Percentiles rank a stretch among this genome's conserved stretches.
These are phyloP conservation scores for Xenopus petersii DNA, from an alignment of 2,797 vertebrate species.

Conservation along the genomic window DNA sequence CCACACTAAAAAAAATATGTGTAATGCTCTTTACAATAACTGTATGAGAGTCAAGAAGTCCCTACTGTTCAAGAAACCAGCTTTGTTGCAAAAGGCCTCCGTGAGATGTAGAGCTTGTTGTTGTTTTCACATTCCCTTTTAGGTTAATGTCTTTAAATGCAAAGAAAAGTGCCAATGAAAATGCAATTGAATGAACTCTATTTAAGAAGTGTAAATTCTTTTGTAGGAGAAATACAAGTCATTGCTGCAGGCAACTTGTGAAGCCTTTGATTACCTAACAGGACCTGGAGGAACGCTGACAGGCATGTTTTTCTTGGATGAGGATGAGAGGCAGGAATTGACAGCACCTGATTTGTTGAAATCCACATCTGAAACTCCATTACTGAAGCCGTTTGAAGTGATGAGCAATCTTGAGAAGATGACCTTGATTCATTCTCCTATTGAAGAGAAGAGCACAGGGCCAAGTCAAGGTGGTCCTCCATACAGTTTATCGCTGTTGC, in stretches of 20 bases:
- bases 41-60: no score
- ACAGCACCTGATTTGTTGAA: conserved; percentile 57
- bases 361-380: conserved; percentile 56
- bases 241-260: conserved; percentile 53
- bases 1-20: no score
- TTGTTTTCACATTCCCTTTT: neutral
- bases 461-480: conserved; percentile 49
- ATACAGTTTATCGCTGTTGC: conserved; percentile 42
- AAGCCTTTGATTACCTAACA: conserved; percentile 67
- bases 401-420: conserved; percentile 54
- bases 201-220: conserved; percentile 50
- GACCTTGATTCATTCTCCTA: conserved; percentile 57
- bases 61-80: no score
- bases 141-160: conserved; percentile 1
- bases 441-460: conserved; percentile 42
- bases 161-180: neutral
- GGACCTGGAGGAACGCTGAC: conserved; percentile 60
- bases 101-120: no score
- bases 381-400: conserved; percentile 64
- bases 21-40: no score
- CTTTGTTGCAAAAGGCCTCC: no score
- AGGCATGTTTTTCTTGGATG: conserved; percentile 62
- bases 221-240: conserved; percentile 44
- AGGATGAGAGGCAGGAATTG: conserved; percentile 56
- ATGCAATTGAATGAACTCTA: conserved; percentile 34